Percentiles rank a stretch among this genome's conserved stretches.
phyloP scores from a whole-genome alignment of 2,797 vertebrate genomes.

The Remorina albescens region DNA sequence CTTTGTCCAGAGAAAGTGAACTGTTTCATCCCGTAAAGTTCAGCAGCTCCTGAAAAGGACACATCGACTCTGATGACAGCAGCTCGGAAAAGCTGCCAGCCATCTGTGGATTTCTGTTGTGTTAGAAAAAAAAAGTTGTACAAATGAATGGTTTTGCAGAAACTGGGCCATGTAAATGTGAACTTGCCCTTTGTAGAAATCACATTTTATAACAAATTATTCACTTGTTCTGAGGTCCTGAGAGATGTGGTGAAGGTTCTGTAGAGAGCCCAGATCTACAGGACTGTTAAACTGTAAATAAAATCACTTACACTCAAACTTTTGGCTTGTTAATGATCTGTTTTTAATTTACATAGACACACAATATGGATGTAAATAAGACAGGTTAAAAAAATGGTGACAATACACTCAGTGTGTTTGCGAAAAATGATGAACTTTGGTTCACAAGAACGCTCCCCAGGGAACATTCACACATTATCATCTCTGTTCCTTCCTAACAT shows the following conservation, averaged over 20 bases:
- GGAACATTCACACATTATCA: too few relatives aligned
- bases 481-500: too few relatives aligned
- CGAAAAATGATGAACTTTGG: background rate
- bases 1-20: slow-evolving; percentile 23
- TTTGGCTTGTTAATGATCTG: slow-evolving; percentile 9
- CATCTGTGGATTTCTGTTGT: slow-evolving; percentile 47
- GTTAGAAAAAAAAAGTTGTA: slow-evolving; percentile 41
- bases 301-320: slow-evolving; percentile 66
- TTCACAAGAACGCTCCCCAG: too few relatives aligned
- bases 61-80: slow-evolving; percentile 23
- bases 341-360: background rate
- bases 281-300: slow-evolving; percentile 82
- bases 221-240: slow-evolving; percentile 49
- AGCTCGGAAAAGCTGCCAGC: slow-evolving; percentile 36
- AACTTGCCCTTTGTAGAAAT: slow-evolving; percentile 59
- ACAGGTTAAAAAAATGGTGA: too few relatives aligned
- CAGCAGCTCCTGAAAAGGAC: background rate
- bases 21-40: slow-evolving; percentile 7
- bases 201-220: slow-evolving; percentile 72
- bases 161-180: slow-evolving; percentile 60
- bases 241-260: slow-evolving; percentile 65
- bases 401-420: too few relatives aligned
- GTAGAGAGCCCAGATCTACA: slow-evolving; percentile 60
- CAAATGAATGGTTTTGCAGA: slow-evolving; percentile 54
- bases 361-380: background rate